A percentile compares a stretch with the other conserved stretches of the same genome.
phyloP scores from a whole-genome alignment of 2,113 vertebrate species.

The Alethe castanea region DNA sequence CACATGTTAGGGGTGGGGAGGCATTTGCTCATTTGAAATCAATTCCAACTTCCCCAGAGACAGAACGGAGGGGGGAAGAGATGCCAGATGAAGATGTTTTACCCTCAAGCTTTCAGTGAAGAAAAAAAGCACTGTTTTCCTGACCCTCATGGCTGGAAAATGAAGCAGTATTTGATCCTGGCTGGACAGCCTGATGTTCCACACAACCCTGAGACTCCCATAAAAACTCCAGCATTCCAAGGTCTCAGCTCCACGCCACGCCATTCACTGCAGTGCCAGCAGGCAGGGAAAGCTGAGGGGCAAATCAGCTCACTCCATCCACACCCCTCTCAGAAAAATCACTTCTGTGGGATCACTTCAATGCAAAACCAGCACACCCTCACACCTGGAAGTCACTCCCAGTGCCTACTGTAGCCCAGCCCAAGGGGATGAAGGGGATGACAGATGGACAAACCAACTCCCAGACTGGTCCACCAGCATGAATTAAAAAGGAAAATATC shows the following conservation, averaged over 20 bases:
- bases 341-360: no score
- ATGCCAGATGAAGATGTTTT: not conserved
- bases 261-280: accelerated
- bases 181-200: not conserved
- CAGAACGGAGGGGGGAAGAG: accelerated
- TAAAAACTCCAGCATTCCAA: not conserved
- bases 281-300: accelerated
- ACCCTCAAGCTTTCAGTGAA: not conserved
- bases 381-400: accelerated
- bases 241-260: accelerated
- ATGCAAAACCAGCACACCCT: no score
- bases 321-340: no score
- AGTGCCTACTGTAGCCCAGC: accelerated
- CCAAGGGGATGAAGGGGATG: accelerated
- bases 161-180: not conserved
- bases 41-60: not conserved
- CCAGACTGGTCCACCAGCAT: not conserved
- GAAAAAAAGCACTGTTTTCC: not conserved
- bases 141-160: not conserved
- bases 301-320: not conserved
- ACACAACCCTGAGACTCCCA: accelerated
- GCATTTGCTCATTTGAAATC: conserved; percentile 6
- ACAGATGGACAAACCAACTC: accelerated
- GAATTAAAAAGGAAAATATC: not conserved
- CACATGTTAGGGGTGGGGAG: not conserved